phyloP scores from a whole-genome alignment of 2,888 invertebrate species.

The Mythimna lalbum region DNA sequence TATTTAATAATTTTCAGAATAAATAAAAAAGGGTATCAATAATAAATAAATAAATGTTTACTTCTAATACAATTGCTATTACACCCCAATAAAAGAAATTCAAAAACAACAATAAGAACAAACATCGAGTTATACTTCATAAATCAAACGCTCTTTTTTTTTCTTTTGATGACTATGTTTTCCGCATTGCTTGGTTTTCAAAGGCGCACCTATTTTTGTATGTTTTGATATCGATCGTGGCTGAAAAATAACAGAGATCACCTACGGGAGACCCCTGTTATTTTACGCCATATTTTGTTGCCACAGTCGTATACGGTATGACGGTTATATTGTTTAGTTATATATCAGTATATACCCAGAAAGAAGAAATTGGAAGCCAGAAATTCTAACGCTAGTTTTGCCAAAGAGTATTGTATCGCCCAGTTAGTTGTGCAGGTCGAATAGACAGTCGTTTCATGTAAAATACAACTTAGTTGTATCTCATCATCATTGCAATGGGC shows the following conservation, averaged over 20 bases:
- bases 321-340: no score
- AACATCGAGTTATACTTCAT: conserved; percentile 13
- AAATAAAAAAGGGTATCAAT: neutral
- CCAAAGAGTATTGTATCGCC: no score
- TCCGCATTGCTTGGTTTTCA: conserved; percentile 19
- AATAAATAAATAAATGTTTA: conserved; percentile 1
- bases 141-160: conserved; percentile 29
- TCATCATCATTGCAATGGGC: no score
- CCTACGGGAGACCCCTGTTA: neutral
- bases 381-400: no score
- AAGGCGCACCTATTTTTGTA: conserved; percentile 13
- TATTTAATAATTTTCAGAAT: neutral
- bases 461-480: no score
- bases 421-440: no score
- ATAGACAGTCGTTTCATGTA: no score
- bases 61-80: neutral
- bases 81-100: conserved; percentile 6
- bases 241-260: neutral
- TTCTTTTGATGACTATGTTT: conserved; percentile 30
- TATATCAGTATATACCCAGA: no score
- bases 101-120: conserved; percentile 12
- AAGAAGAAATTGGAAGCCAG: no score
- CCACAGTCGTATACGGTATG: no score
- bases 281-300: no score
- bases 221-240: conserved; percentile 8